These are phyloP conservation scores for Agrotis puta DNA, from an alignment of 2,888 invertebrate species.

Conservation along the genomic window DNA sequence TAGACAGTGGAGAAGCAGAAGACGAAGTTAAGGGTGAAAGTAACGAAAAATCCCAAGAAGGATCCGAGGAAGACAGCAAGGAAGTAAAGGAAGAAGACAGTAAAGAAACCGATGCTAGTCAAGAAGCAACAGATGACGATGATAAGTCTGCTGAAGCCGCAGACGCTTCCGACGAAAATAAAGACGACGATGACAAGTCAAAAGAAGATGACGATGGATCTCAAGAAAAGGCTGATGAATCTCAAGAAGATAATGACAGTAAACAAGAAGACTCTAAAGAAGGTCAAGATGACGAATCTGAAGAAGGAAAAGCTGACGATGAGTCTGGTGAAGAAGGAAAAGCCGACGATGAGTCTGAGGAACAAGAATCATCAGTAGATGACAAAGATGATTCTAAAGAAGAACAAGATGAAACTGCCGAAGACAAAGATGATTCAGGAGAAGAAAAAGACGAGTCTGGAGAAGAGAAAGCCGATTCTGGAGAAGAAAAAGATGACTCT, in stretches of 20 bases:
- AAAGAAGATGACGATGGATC: constrained; percentile 86
- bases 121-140: constrained; percentile 72
- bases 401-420: constrained; percentile 68
- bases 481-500: constrained; percentile 79
- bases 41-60: constrained; percentile 72
- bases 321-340: constrained; percentile 67
- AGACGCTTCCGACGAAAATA: constrained; percentile 71
- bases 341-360: constrained; percentile 77
- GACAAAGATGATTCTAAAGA: constrained; percentile 67
- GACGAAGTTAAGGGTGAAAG: constrained; percentile 72
- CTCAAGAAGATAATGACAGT: constrained; percentile 69
- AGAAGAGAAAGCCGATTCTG: constrained; percentile 82
- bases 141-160: constrained; percentile 74
- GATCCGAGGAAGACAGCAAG: constrained; percentile 65
- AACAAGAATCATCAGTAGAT: constrained; percentile 73
- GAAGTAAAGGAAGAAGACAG: constrained; percentile 64
- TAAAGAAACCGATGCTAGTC: constrained; percentile 72
- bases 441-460: constrained; percentile 74
- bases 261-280: constrained; percentile 71
- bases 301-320: constrained; percentile 74
- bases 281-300: constrained; percentile 70
- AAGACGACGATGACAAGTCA: constrained; percentile 68
- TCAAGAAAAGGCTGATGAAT: constrained; percentile 83
- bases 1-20: constrained; percentile 83
- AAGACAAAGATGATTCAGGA: constrained; percentile 77